phyloP scores from a whole-genome alignment of 2,113 vertebrate species.

The Eudyptes chrysolophus region DNA sequence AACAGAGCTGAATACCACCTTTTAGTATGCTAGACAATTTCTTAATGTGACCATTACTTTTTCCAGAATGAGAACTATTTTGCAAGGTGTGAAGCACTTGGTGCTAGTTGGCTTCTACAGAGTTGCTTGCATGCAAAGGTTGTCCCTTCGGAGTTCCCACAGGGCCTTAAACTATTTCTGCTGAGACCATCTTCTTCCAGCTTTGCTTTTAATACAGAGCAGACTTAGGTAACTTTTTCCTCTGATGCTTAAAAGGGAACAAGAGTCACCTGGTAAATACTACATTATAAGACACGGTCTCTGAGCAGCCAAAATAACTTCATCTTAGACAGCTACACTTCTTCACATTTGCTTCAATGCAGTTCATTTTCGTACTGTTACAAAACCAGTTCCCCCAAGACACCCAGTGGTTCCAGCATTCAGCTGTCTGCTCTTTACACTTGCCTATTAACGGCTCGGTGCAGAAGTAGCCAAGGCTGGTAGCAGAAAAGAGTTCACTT shows the following conservation, averaged over 20 bases:
- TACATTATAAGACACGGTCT: not conserved
- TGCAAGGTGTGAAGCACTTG: not conserved
- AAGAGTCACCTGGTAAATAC: not conserved
- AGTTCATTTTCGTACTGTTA: not conserved
- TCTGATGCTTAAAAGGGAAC: not conserved
- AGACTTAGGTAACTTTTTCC: conserved; percentile 13
- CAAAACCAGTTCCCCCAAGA: not conserved
- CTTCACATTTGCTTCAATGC: not conserved
- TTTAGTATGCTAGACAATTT: not conserved
- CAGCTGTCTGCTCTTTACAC: not conserved
- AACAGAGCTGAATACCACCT: not conserved
- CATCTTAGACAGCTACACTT: not conserved
- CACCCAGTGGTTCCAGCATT: not conserved
- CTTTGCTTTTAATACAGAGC: not conserved
- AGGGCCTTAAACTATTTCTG: not conserved
- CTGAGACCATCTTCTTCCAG: not conserved
- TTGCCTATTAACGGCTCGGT: not conserved
- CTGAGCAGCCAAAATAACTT: not conserved
- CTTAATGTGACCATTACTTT: not conserved
- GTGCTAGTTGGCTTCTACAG: not conserved
- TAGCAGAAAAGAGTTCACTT: not conserved
- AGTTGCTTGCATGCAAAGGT: not conserved
- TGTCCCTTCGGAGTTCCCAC: not conserved
- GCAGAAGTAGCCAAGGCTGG: not conserved
- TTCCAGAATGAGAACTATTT: not conserved